These are phyloP conservation scores for Ciconia nigra DNA, from an alignment of 2,797 vertebrate species.

Conservation along the genomic window DNA sequence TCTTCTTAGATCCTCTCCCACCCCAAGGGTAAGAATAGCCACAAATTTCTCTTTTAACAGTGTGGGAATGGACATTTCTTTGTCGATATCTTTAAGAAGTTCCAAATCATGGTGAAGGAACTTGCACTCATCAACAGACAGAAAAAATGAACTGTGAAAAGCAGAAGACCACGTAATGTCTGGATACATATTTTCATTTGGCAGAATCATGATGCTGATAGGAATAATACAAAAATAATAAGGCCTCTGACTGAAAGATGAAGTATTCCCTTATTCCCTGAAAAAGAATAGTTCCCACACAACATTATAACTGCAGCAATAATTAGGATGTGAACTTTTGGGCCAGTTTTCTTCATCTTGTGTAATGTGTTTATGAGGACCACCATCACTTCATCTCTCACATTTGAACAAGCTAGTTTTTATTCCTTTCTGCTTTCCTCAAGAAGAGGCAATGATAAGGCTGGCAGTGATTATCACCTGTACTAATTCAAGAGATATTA, in stretches of 20 bases:
- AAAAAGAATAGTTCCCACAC: background rate
- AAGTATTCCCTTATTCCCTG: background rate
- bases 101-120: background rate
- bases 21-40: background rate
- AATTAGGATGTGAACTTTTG: background rate
- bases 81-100: background rate
- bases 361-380: background rate
- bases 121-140: background rate
- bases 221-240: background rate
- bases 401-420: background rate
- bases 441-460: background rate
- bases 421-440: background rate
- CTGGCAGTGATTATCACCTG: background rate
- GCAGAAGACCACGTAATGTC: background rate
- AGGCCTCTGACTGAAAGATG: background rate
- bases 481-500: background rate
- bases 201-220: background rate
- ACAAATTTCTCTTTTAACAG: background rate
- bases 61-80: background rate
- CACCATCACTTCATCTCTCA: background rate
- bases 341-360: background rate
- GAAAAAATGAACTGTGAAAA: conserved; percentile 17
- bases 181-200: background rate
- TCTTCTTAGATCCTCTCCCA: background rate
- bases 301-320: background rate